phyloP scores from a whole-genome alignment of 1,140 invertebrate genomes.

The Penaeus vannamei region DNA sequence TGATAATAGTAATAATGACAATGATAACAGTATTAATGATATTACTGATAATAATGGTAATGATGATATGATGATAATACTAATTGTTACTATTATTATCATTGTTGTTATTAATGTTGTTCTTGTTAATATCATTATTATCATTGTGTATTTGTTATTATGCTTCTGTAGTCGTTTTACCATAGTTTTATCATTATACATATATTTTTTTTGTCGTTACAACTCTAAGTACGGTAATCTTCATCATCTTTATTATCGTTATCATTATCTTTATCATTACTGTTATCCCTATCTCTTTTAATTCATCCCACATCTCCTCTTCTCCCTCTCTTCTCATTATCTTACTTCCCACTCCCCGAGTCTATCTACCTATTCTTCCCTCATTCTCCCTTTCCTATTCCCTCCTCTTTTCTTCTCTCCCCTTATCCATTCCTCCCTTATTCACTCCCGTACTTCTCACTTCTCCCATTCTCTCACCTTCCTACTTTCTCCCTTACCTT shows the following conservation, averaged over 20 bases:
- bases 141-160: too few species aligned
- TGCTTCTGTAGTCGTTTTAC: too few species aligned
- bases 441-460: background rate
- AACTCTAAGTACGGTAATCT: too few species aligned
- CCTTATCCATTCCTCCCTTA: background rate
- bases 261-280: conserved; percentile 4
- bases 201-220: background rate
- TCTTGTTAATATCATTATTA: background rate
- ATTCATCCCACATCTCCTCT: too few species aligned
- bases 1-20: too few species aligned
- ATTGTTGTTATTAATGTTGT: too few species aligned
- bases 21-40: too few species aligned
- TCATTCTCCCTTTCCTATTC: background rate
- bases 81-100: background rate
- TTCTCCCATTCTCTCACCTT: too few species aligned
- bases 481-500: background rate
- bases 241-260: background rate
- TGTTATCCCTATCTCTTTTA: background rate
- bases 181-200: too few species aligned
- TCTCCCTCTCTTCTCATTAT: background rate
- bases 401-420: background rate
- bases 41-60: too few species aligned
- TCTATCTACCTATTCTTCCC: background rate
- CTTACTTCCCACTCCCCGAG: background rate
- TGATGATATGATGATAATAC: too few species aligned